Evolutionary conservation across 2,888 invertebrate species (phyloP), one percentile per base, ranked within the genome.

Genomic region (Pocota personata): DNA sequence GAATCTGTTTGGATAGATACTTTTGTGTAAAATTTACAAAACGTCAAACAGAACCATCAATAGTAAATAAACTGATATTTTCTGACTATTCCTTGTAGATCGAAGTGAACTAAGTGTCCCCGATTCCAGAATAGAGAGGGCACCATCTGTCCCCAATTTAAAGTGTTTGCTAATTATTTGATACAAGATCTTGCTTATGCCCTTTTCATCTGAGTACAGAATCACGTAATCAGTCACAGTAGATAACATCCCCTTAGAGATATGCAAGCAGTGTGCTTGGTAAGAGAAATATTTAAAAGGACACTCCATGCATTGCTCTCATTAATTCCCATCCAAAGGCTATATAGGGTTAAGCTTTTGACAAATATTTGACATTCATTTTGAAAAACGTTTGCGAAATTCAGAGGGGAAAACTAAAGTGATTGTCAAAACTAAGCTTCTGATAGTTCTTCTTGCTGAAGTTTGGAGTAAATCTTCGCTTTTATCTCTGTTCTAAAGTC

Each of bases 341-440:
- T 21, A 10, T 3, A n/a, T 7, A 27, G n/a, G 27, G 8, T 2
- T 30, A 27, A 57, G 24, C 30, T 8, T 19, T 57, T 57, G 30
- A 35, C 57, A 57, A 57, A 57, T 57, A 57, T 57, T 57, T 57
- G 57, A 32, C 57, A 35, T 57, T 57, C 10, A 57, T 57, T 57
- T 57, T 19, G 16, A 19, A 57, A 50, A 55, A n/a, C 6, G 21
- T 55, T 2, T 30, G 30, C 30, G 14, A 24, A 4, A 50, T 40
- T 14, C 14, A n/a, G 1, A 19, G 19, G 46, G 46, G 46, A 3
- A 7, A 19, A 46, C 16, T 19, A 7, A 19, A 19, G 19, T n/a
- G n/a, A n/a, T n/a, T n/a, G n/a, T n/a, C n/a, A n/a, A n/a, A n/a
- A n/a, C n/a, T n/a, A n/a, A n/a, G n/a, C n/a, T n/a, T n/a, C n/a